Evolutionary conservation across 2,113 vertebrate genomes (phyloP).

Genomic region (Todiramphus chloris): DNA sequence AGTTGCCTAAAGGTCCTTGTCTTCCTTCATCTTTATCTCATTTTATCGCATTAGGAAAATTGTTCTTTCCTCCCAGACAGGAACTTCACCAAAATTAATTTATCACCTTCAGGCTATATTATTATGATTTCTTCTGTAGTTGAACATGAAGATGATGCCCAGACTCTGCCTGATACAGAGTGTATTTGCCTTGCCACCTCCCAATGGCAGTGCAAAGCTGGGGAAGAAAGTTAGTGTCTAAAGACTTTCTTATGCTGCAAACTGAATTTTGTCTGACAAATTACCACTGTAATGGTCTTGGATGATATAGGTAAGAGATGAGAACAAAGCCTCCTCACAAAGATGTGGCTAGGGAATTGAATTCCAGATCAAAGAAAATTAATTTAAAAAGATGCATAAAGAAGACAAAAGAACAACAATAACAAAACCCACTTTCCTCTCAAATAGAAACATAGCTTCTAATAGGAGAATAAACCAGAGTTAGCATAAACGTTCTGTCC

Average conservation of each 20-base stretch:
- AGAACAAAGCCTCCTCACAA: conserved; percentile 1
- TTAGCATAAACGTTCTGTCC: background rate
- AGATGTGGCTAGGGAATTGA: background rate
- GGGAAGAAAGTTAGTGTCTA: background rate
- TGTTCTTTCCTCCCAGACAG: conserved; percentile 35
- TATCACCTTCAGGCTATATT: conserved; percentile 48
- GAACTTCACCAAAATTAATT: conserved; percentile 53
- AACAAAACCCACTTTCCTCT: background rate
- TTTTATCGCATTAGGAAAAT: conserved; percentile 24
- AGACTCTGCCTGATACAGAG: background rate
- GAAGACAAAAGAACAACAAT: background rate
- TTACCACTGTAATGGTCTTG: background rate
- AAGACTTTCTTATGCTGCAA: background rate
- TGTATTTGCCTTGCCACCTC: background rate
- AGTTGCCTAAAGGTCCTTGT: conserved; percentile 26
- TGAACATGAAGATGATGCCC: background rate
- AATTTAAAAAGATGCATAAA: background rate
- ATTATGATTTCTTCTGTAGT: conserved; percentile 52
- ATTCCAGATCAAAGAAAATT: background rate
- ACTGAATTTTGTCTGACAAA: background rate
- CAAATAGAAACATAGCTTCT: background rate
- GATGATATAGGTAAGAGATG: background rate
- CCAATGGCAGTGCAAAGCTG: background rate
- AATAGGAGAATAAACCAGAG: background rate
- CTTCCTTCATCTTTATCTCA: conserved; percentile 53